Percentiles rank a stretch among this genome's conserved stretches.
Evolutionary conservation across 2,113 vertebrate species (phyloP).

Genomic region (Podocnemis expansa): DNA sequence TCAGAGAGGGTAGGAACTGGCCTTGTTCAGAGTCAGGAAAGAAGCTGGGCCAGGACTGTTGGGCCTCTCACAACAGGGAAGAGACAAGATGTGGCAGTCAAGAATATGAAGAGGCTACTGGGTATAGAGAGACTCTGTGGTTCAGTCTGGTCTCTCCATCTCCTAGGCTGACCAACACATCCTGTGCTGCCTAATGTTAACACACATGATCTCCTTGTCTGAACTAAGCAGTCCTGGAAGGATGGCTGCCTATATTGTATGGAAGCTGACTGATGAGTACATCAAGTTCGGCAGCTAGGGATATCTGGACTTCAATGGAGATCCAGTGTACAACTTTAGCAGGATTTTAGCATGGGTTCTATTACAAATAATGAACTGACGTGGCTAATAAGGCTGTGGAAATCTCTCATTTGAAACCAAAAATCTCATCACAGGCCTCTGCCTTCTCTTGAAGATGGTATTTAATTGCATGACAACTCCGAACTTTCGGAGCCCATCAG

Average conservation of each 20-base stretch:
- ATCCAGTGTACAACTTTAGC: background rate
- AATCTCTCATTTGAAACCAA: slow-evolving; percentile 60
- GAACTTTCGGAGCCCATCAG: slow-evolving; percentile 71
- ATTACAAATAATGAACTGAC: background rate
- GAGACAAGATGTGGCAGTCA: background rate
- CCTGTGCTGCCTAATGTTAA: background rate
- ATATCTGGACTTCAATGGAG: background rate
- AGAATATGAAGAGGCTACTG: background rate
- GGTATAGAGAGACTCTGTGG: background rate
- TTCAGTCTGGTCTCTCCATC: background rate
- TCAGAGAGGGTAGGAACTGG: background rate
- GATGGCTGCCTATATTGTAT: background rate
- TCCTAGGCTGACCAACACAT: background rate
- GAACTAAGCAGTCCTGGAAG: background rate
- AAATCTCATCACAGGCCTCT: slow-evolving; percentile 48
- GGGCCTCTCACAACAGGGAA: background rate
- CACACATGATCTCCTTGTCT: background rate
- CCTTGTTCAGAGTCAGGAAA: background rate
- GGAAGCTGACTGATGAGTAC: background rate
- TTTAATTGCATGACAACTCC: slow-evolving; percentile 65
- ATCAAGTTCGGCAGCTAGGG: background rate
- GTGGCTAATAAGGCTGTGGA: slow-evolving; percentile 21
- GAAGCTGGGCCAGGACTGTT: background rate
- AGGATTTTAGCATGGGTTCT: background rate
- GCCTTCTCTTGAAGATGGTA: slow-evolving; percentile 32